These are phyloP conservation scores for Parazoanthus swiftii DNA, from an alignment of 92 coral and sea anemone species.

Conservation along the genomic window DNA sequence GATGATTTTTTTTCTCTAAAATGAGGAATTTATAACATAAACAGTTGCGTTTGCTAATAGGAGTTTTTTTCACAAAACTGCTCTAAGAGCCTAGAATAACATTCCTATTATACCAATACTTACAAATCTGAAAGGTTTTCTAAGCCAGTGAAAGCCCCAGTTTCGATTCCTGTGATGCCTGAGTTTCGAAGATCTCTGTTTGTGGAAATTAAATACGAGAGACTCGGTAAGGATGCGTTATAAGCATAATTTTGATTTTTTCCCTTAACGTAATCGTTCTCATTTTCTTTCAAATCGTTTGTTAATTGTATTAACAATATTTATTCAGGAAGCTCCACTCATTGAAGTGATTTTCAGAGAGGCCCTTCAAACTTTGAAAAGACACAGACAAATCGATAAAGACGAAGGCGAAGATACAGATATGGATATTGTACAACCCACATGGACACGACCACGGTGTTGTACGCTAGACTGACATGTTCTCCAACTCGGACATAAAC, in stretches of 20 bases:
- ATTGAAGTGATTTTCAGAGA: too few relatives aligned
- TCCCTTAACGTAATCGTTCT: background rate
- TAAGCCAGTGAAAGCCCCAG: constrained; percentile 4
- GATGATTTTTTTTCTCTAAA: too few relatives aligned
- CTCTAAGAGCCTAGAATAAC: background rate
- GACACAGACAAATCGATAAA: too few relatives aligned
- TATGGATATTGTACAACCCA: too few relatives aligned
- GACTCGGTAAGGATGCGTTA: background rate
- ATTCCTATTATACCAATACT: background rate
- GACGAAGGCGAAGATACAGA: background rate
- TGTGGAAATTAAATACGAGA: background rate
- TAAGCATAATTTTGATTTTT: background rate
- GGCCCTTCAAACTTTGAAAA: too few relatives aligned
- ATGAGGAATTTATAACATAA: background rate
- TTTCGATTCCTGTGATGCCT: constrained; percentile 21
- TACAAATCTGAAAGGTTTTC: constrained; percentile 22
- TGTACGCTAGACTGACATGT: background rate
- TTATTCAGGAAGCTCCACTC: too few relatives aligned
- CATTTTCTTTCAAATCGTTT: background rate
- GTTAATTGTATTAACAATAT: background rate
- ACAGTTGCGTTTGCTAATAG: background rate
- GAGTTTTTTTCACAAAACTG: background rate
- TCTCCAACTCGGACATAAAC: background rate
- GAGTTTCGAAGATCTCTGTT: background rate
- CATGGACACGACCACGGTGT: background rate